Evolutionary conservation across 2,888 invertebrate species (phyloP).

Genomic region (Lasioglossum lativentre): DNA sequence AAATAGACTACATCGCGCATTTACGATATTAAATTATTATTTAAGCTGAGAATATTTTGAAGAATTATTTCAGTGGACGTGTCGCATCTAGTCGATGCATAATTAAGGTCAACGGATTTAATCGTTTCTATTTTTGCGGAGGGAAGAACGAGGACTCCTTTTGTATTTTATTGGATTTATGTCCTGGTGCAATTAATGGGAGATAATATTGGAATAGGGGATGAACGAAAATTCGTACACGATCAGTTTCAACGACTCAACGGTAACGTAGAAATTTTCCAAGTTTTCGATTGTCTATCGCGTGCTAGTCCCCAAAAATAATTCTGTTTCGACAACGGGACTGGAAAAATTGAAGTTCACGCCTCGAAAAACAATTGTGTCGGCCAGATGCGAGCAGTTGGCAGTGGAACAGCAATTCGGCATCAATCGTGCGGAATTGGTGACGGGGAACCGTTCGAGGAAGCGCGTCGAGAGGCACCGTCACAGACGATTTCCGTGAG

Average conservation of each 20-base stretch:
- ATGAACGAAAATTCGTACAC: too few relatives aligned
- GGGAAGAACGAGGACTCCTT: neutral
- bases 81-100: neutral
- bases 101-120: neutral
- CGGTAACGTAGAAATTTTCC: too few relatives aligned
- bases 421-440: neutral
- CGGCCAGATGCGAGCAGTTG: neutral
- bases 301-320: too few relatives aligned
- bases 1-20: too few relatives aligned
- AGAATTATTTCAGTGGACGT: neutral
- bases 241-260: neutral
- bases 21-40: neutral
- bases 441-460: neutral
- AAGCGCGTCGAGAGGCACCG: neutral
- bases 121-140: neutral
- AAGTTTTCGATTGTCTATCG: too few relatives aligned
- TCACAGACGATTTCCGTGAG: conserved; percentile 25
- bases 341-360: neutral
- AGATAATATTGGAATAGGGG: neutral
- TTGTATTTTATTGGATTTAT: neutral
- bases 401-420: neutral
- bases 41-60: neutral
- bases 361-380: neutral
- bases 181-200: neutral
- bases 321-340: neutral